phyloP scores from a whole-genome alignment of 2,113 vertebrate species.

The human region GRCh38 chr9:37406001-37406500 shows the following conservation, averaged over 20 bases:
- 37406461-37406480: not conserved
- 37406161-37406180: not conserved
- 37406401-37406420: not conserved
- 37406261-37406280: not conserved
- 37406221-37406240: not conserved
- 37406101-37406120: no score
- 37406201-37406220: not conserved
- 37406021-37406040: no score
- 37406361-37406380: not conserved
- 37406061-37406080: no score
- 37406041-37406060: no score
- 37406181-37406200: not conserved
- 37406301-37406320: not conserved
- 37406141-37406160: no score
- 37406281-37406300: not conserved
- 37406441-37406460: not conserved
- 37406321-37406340: not conserved
- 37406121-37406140: no score
- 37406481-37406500: not conserved
- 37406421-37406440: not conserved
- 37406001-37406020: no score
- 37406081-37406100: no score
- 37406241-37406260: not conserved
- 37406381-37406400: not conserved
- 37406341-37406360: not conserved